phyloP scores from a whole-genome alignment of 2,797 vertebrate species.

The Microctenopoma stevenorrisi region DNA sequence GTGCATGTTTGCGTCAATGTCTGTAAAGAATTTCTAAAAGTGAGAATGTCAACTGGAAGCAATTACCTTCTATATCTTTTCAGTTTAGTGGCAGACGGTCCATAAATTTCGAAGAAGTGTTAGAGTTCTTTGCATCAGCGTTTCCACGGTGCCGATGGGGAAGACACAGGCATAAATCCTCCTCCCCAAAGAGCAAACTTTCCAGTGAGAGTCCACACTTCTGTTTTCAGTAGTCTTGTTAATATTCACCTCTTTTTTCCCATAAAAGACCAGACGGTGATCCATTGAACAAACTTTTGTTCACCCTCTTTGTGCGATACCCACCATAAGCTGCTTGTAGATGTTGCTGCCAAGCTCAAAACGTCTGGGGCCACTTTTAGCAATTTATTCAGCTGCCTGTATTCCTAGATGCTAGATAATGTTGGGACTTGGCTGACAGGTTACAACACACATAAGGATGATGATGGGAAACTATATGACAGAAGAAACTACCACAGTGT shows the following conservation, averaged over 20 bases:
- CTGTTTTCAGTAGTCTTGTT: conserved; percentile 54
- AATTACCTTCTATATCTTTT: conserved; percentile 45
- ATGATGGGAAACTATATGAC: conserved; percentile 34
- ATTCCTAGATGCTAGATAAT: conserved; percentile 49
- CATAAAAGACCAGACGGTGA: conserved; percentile 46
- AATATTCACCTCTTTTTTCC: conserved; percentile 45
- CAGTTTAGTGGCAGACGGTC: conserved; percentile 38
- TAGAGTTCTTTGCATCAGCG: conserved; percentile 58
- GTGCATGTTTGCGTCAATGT: conserved; percentile 34
- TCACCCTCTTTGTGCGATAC: conserved; percentile 43
- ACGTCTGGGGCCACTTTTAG: conserved; percentile 63
- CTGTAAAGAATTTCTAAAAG: conserved; percentile 40
- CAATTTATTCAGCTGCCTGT: conserved; percentile 60
- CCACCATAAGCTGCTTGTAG: conserved; percentile 59
- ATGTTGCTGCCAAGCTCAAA: conserved; percentile 58
- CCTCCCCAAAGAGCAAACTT: conserved; percentile 48
- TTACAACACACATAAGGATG: conserved; percentile 29
- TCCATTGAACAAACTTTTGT: conserved; percentile 57
- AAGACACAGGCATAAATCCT: conserved; percentile 62
- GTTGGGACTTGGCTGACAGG: conserved; percentile 53
- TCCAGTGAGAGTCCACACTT: conserved; percentile 33
- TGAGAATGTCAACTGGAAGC: conserved; percentile 57
- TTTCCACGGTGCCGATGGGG: conserved; percentile 61
- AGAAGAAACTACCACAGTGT: conserved; percentile 3
- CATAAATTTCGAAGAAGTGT: conserved; percentile 61